Evolutionary conservation across 1,140 invertebrate species (phyloP), one percentile per base, ranked within the genome.

Genomic region (Saccostrea glomerata): DNA sequence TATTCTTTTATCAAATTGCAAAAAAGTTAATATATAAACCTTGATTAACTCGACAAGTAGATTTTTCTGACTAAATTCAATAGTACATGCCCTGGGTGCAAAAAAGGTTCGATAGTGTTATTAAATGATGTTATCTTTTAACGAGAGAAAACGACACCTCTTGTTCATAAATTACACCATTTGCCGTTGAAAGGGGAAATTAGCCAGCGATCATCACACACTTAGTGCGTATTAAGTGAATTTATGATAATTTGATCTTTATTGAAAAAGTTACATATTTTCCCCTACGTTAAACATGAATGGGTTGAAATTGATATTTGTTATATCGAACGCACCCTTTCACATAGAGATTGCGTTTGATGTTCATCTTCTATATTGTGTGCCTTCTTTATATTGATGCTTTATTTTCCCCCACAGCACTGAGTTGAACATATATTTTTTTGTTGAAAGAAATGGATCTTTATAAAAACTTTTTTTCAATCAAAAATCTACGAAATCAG

Each of bases 161-260:
- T 36, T 36, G 70, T 77, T 77, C 70, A 77, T 77, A 77, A 77
- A 77, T 77, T 77, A 77, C 70, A 36, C 70, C 70, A 77, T 77
- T 77, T 77, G 70, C 70, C 30, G 70, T 36, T 77, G 70, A 77
- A 77, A 77, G 70, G 70, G 70, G 70, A 77, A 77, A 77, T 77
- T 77, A 77, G 70, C 70, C 15, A 77, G 11, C 70, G 70, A 77
- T 77, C 70, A 77, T 77, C 70, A 30, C 70, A 77, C 70, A 77
- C 70, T 77, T 77, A 77, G 70, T 77, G 70, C 70, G 70, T 77
- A 77, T 77, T 77, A 77, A 77, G 70, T 77, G 70, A 77, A 77
- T 77, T 77, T 77, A 77, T 77, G 70, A 77, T 77, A 77, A 77
- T 77, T 77, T 77, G 70, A 77, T 77, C 70, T 77, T 77, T 77